phyloP scores from a whole-genome alignment of 2,113 vertebrate species.

The Elephantulus edwardii region DNA sequence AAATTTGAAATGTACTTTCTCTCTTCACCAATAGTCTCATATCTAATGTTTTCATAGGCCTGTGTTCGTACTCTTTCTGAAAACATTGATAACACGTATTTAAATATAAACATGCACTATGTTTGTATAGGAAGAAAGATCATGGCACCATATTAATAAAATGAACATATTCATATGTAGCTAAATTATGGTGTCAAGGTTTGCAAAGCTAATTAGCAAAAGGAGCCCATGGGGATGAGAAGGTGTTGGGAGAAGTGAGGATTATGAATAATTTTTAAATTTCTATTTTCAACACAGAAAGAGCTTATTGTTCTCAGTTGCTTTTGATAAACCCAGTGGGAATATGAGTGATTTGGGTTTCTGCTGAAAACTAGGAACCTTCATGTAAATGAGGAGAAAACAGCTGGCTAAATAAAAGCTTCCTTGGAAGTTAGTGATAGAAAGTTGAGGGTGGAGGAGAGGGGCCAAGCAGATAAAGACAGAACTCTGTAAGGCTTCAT shows the following conservation, averaged over 20 bases:
- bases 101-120: slow-evolving; percentile 25
- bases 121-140: slow-evolving; percentile 10
- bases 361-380: slow-evolving; percentile 29
- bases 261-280: slow-evolving; percentile 70
- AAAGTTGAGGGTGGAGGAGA: not conserved
- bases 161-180: slow-evolving; percentile 16
- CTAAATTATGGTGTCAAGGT: slow-evolving; percentile 45
- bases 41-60: not conserved
- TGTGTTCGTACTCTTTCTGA: not conserved
- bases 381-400: slow-evolving; percentile 32
- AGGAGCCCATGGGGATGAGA: slow-evolving; percentile 12
- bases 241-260: slow-evolving; percentile 55
- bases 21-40: not conserved
- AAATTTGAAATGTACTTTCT: not conserved
- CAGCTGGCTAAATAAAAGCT: slow-evolving; percentile 44
- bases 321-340: slow-evolving; percentile 57
- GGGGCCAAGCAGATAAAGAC: not conserved
- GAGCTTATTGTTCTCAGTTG: slow-evolving; percentile 61
- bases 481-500: not conserved
- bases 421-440: slow-evolving; percentile 12
- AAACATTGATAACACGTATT: not conserved
- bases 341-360: slow-evolving; percentile 65
- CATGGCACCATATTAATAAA: slow-evolving; percentile 20
- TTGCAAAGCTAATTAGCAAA: slow-evolving; percentile 56
- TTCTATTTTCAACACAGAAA: slow-evolving; percentile 68